Percentiles rank a stretch among this genome's conserved stretches.
Conservation (phyloP, 2,888 invertebrate species). For the Chrysina gloriosa region DNA sequence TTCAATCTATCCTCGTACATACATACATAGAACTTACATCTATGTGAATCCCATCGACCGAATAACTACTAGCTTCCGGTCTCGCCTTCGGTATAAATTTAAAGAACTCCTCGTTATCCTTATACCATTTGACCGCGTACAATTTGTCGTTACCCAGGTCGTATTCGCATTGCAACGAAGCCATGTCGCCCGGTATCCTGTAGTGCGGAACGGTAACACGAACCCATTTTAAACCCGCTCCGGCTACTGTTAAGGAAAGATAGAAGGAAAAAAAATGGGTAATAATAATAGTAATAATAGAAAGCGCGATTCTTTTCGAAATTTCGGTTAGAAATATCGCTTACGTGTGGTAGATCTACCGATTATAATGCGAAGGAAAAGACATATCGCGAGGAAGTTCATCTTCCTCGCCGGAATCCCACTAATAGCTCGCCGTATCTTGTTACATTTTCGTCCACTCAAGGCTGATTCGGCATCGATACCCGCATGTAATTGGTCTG, state of each 20-base stretch:
- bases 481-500: too few relatives aligned
- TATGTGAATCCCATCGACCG: conserved; percentile 75
- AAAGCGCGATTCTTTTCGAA: too few relatives aligned
- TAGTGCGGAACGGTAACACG: conserved; percentile 64
- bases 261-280: neutral
- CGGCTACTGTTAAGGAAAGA: neutral
- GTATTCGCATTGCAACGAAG: conserved; percentile 63
- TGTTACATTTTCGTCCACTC: conserved; percentile 5
- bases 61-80: conserved; percentile 78
- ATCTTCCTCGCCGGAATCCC: neutral
- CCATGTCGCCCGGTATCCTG: conserved; percentile 62
- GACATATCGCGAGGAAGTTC: conserved; percentile 1
- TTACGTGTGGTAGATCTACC: conserved; percentile 11
- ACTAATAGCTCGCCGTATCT: neutral
- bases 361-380: neutral
- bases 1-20: too few relatives aligned
- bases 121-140: conserved; percentile 87
- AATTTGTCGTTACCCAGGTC: conserved; percentile 70
- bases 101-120: conserved; percentile 87
- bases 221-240: conserved; percentile 48
- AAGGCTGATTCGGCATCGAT: neutral
- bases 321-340: too few relatives aligned
- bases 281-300: too few relatives aligned
- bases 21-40: conserved; percentile 71
- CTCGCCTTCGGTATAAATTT: conserved; percentile 79